Conservation (phyloP, 2,888 invertebrate species). For the Didymodactylos carnosus region DNA sequence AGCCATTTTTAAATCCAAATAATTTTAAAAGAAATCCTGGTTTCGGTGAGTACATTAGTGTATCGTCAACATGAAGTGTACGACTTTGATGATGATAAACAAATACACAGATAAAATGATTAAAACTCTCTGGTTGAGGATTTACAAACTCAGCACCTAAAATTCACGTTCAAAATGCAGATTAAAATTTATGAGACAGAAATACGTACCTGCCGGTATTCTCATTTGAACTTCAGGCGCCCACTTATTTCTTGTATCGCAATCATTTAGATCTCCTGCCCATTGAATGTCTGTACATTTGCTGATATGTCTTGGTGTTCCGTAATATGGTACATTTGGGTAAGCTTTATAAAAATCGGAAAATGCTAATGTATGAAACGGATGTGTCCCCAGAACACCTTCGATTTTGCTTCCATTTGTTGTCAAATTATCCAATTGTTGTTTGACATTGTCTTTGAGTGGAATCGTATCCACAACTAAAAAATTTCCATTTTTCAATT, state of each 20-base stretch:
- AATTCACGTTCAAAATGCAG: not conserved
- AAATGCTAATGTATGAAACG: constrained; percentile 1
- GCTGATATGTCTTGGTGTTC: not conserved
- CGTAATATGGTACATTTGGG: not conserved
- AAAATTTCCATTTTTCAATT: not conserved
- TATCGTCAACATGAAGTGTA: not conserved
- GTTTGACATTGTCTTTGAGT: not conserved
- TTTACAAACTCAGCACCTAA: not conserved
- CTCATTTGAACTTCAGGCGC: not conserved
- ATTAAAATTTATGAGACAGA: not conserved
- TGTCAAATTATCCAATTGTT: not conserved
- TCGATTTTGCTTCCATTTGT: not conserved
- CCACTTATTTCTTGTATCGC: not conserved
- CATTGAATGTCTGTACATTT: not conserved
- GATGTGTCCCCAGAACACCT: not conserved
- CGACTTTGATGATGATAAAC: not conserved
- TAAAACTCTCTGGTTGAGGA: not conserved
- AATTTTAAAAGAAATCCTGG: not conserved
- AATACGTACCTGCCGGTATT: not conserved
- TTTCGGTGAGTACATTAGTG: not conserved
- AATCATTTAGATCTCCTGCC: not conserved
- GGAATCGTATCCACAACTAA: not conserved
- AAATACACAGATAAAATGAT: not conserved
- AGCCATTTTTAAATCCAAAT: not conserved
- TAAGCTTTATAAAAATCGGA: not conserved